Conservation (phyloP, 2,113 vertebrate species). For the Illadopsis cleaveri region DNA sequence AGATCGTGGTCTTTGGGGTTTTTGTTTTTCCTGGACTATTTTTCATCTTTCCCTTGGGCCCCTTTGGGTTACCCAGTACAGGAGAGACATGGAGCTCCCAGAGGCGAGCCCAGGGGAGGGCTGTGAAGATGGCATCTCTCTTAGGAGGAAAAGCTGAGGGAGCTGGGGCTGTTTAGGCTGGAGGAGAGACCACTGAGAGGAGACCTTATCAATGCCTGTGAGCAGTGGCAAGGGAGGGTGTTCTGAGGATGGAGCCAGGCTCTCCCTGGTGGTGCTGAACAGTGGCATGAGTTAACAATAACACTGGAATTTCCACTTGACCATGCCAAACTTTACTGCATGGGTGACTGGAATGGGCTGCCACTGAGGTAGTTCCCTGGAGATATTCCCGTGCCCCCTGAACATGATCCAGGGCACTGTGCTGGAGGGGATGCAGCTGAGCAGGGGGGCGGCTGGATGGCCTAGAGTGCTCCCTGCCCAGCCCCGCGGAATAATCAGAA, state of each 20-base stretch:
- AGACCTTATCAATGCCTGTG: not conserved
- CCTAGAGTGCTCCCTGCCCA: not conserved
- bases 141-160: not conserved
- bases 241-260: not conserved
- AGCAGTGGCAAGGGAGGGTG: not conserved
- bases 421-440: not conserved
- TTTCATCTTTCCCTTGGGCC: not conserved
- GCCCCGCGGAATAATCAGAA: not conserved
- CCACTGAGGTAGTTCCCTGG: not conserved
- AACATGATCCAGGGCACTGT: not conserved
- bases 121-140: not conserved
- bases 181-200: accelerated
- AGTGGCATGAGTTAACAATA: not conserved
- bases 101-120: accelerated
- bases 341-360: not conserved
- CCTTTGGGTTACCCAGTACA: not conserved
- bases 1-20: not conserved
- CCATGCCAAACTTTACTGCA: not conserved
- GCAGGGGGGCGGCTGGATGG: not conserved
- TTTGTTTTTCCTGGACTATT: not conserved
- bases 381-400: not conserved
- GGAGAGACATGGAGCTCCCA: not conserved
- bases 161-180: not conserved
- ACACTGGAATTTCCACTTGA: not conserved
- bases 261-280: not conserved